phyloP scores from a whole-genome alignment of 2,797 vertebrate species.

The Propithecus perrieri region DNA sequence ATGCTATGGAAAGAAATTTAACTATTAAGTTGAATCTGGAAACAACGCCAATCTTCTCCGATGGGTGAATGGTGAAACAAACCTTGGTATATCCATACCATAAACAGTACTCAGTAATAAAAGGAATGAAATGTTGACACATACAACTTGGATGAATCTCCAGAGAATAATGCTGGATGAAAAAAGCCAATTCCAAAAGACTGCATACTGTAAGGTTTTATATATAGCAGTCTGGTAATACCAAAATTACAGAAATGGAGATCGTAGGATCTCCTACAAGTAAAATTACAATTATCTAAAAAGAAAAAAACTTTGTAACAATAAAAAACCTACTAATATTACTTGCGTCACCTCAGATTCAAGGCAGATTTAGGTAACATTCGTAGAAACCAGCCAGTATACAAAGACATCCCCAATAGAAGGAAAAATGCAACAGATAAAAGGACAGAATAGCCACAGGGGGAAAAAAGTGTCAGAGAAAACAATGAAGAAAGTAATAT shows the following conservation, averaged over 20 bases:
- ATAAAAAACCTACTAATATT: neutral
- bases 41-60: neutral
- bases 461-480: neutral
- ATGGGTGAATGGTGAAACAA: neutral
- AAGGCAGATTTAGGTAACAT: neutral
- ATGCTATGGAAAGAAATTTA: neutral
- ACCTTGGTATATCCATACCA: neutral
- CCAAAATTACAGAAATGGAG: neutral
- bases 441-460: neutral
- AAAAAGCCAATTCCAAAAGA: slow-evolving; percentile 7
- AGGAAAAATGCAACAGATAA: neutral
- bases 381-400: slow-evolving; percentile 23
- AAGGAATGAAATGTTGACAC: neutral
- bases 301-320: neutral
- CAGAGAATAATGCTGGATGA: neutral
- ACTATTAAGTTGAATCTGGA: neutral
- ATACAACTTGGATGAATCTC: neutral
- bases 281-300: neutral
- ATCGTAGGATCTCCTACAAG: neutral
- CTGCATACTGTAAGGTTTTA: neutral
- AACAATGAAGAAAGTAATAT: neutral
- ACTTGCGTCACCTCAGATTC: neutral
- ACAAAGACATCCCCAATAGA: neutral
- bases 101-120: neutral
- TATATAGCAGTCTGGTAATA: neutral